Base-by-base conservation (phyloP, 2,113 vertebrate genomes). In the Phodopus roborovskii region DNA sequence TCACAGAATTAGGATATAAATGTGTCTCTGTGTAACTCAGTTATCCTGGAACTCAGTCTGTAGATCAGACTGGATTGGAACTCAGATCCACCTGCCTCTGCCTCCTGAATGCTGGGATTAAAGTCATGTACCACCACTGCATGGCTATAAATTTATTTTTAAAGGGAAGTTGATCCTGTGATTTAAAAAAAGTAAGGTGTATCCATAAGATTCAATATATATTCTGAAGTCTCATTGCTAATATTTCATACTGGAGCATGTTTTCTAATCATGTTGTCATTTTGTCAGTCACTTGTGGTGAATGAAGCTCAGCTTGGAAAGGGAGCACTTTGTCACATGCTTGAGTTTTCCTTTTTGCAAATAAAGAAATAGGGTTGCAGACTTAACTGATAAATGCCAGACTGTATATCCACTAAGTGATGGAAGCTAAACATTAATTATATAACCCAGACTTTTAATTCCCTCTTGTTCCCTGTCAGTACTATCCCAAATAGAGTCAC, bases 1-100 rank as follows among this genome's bases (percentile, higher is more conserved):
- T 92, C 85, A 39, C 36, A 60, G 90, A 94, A 26, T 64, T 97
- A 74, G 36, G 87, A 66, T 62, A 62, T 78, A 2, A 70, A 86
- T 26, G 7, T 71, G 19, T 71, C 70, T 39, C 36, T 39, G 3
- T 73, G 19, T 73, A 73, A 39, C 70, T 17, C 39, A 3, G 1
- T 19, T 73, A 19, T 73, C 15, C 16, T n/a, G 68, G 36, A 36
- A 70, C 16, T 20, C 20, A 20, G 8, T 73, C 70, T 22, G 8
- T n/a, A 71, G 70, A n/a, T 7, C 17, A n/a, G 70, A 16, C 36
- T 71, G 8, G 36, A 36, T 8, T 73, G 3, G 0, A 39, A 39
- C 70, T 73, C 70, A 73, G 7, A 1, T 71, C 36, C 17, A 39
- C 36, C 70, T 71, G 7, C 19, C 36, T 71, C 70, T 71, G 36